A percentile compares a stretch with the other conserved stretches of the same genome.
Conservation (phyloP, 2,888 invertebrate genomes). For the Sycophila texana region DNA sequence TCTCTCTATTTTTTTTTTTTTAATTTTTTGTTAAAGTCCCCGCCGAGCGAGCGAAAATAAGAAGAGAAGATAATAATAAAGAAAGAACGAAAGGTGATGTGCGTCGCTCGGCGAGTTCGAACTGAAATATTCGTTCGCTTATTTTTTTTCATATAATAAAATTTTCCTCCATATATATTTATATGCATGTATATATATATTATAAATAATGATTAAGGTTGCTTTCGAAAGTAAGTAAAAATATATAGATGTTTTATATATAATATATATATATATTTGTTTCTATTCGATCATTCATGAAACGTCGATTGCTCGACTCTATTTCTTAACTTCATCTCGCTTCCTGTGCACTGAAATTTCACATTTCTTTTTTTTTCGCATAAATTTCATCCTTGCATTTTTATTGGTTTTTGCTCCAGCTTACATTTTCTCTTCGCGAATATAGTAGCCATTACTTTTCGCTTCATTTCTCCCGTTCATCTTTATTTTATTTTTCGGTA, state of each 20-base stretch:
- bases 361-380: conserved; percentile 49
- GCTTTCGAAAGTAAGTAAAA: conserved; percentile 70
- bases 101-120: conserved; percentile 38
- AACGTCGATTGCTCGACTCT: conserved; percentile 19
- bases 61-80: conserved; percentile 21
- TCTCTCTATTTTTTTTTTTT: too few relatives aligned
- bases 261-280: conserved; percentile 57
- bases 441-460: too few relatives aligned
- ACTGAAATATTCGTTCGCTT: conserved; percentile 37
- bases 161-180: conserved; percentile 47
- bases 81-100: conserved; percentile 32
- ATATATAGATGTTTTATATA: conserved; percentile 69
- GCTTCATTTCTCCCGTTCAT: too few relatives aligned
- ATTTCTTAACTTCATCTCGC: neutral
- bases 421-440: neutral
- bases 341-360: neutral
- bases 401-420: conserved; percentile 21
- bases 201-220: conserved; percentile 70
- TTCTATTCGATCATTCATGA: conserved; percentile 48
- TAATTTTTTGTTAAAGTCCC: too few relatives aligned
- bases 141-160: conserved; percentile 47
- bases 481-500: conserved; percentile 19
- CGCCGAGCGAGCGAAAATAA: conserved; percentile 27
- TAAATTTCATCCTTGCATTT: neutral
- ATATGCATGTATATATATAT: conserved; percentile 58